These are phyloP conservation scores for Ctena decussata DNA, from an alignment of 2,888 invertebrate species.

Conservation along the genomic window DNA sequence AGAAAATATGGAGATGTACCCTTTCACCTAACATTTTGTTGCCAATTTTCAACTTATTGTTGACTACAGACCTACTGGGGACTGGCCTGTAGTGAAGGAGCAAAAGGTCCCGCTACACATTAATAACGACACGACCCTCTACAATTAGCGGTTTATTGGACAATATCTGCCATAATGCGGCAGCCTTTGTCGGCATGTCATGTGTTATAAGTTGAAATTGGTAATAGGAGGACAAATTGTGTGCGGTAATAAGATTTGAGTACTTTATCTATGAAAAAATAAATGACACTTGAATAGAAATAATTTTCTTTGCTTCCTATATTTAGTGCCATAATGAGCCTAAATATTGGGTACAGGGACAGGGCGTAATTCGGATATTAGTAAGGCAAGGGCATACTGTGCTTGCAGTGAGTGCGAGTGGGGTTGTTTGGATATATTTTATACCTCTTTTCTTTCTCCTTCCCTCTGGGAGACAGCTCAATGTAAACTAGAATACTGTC, in stretches of 20 bases:
- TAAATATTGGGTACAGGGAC: background rate
- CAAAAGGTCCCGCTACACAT: background rate
- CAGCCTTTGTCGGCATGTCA: background rate
- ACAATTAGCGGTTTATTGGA: constrained; percentile 8
- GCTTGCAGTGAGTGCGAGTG: too few species aligned
- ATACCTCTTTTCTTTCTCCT: too few species aligned
- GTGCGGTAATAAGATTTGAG: background rate
- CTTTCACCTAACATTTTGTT: too few species aligned
- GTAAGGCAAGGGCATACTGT: too few species aligned
- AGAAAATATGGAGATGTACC: too few species aligned
- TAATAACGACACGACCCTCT: background rate
- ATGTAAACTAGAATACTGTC: too few species aligned
- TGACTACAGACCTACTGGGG: background rate
- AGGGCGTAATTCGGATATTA: too few species aligned
- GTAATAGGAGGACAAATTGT: constrained; percentile 1
- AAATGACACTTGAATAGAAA: constrained; percentile 9
- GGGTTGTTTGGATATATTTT: too few species aligned
- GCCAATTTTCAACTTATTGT: background rate
- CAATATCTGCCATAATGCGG: background rate
- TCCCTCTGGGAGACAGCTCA: too few species aligned
- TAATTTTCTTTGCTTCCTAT: background rate
- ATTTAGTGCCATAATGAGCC: background rate
- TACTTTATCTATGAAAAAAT: background rate
- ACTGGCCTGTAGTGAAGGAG: background rate
- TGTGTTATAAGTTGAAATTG: background rate